A percentile compares a stretch with the other conserved stretches of the same genome.
These are phyloP conservation scores for Pheosia gnoma DNA, from an alignment of 2,888 invertebrate genomes.

Conservation along the genomic window DNA sequence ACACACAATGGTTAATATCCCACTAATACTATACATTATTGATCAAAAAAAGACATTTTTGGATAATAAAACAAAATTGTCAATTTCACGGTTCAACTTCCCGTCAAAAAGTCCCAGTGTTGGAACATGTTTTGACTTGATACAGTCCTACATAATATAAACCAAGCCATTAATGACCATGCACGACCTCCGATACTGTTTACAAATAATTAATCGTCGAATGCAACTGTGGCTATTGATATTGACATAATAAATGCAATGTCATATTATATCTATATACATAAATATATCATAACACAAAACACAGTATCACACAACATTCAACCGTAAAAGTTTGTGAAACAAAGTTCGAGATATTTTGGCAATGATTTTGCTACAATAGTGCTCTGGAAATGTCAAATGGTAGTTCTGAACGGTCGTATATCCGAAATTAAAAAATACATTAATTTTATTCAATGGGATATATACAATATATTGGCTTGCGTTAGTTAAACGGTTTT, in stretches of 20 bases:
- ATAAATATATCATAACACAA: constrained; percentile 47
- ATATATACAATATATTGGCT: constrained; percentile 80
- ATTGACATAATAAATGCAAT: constrained; percentile 77
- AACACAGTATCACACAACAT: constrained; percentile 29
- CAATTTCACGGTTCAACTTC: too few relatives aligned
- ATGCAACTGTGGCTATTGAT: constrained; percentile 77
- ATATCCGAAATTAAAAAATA: constrained; percentile 70
- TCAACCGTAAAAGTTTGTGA: constrained; percentile 27
- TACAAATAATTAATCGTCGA: constrained; percentile 82
- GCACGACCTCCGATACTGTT: constrained; percentile 71
- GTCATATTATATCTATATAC: constrained; percentile 64
- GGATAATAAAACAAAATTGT: constrained; percentile 12
- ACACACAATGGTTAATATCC: too few relatives aligned
- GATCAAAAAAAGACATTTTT: too few relatives aligned
- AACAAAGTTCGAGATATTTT: constrained; percentile 33
- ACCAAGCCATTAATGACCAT: constrained; percentile 63
- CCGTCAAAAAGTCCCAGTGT: constrained; percentile 40
- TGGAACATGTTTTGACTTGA: constrained; percentile 44
- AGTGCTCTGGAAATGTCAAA: constrained; percentile 30
- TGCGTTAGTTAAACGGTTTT: constrained; percentile 76
- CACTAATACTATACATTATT: too few relatives aligned
- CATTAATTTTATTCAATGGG: constrained; percentile 79
- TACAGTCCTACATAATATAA: constrained; percentile 5
- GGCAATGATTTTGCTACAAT: constrained; percentile 16
- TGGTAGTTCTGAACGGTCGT: constrained; percentile 61